phyloP scores from a whole-genome alignment of 2,113 vertebrate genomes.

The Mungos mungo region DNA sequence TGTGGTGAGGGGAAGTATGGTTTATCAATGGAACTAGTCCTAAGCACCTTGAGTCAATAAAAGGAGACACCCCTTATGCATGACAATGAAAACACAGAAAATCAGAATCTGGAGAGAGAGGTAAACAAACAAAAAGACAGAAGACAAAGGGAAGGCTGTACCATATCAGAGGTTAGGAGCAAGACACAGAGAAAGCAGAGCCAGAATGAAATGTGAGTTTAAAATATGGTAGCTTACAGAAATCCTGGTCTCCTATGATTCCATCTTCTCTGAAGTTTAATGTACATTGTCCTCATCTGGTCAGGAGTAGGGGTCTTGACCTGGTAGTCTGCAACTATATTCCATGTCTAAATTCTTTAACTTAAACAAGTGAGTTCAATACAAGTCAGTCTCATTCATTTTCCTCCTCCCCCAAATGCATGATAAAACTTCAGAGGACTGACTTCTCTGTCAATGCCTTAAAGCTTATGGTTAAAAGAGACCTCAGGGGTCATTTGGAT shows the following conservation, averaged over 20 bases:
- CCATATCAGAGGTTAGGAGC: not conserved
- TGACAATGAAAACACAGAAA: not conserved
- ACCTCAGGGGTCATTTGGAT: not conserved
- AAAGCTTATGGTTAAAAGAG: not conserved
- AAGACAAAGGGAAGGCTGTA: not conserved
- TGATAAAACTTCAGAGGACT: not conserved
- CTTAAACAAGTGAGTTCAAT: not conserved
- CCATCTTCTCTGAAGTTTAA: not conserved
- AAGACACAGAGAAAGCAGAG: not conserved
- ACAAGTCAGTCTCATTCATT: not conserved
- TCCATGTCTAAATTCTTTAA: not conserved
- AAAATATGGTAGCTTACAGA: not conserved
- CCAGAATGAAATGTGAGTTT: not conserved
- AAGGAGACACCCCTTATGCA: not conserved
- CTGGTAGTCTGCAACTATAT: not conserved
- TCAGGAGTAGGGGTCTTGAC: not conserved
- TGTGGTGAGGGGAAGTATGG: not conserved
- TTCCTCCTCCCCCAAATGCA: not conserved
- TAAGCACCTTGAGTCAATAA: not conserved
- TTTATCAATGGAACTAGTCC: not conserved
- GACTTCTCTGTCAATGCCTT: not conserved
- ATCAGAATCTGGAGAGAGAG: not conserved
- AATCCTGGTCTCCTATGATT: not conserved
- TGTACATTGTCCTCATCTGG: not conserved
- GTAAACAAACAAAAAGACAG: not conserved